Evolutionary conservation across 2,113 vertebrate species (phyloP).

Genomic region (Megaceryle torquata): DNA sequence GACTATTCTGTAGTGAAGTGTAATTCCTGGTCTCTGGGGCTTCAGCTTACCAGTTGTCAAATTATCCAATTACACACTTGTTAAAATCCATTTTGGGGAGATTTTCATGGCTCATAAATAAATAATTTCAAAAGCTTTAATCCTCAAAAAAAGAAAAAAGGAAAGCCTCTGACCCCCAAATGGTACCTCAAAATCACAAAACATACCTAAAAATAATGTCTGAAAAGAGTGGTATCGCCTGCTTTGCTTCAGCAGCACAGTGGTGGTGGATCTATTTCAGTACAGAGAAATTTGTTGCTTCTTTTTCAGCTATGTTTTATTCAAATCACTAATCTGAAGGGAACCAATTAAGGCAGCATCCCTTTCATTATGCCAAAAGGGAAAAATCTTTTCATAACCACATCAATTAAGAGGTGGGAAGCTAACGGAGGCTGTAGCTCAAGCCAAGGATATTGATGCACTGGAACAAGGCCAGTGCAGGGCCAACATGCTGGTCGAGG

Average conservation of each 20-base stretch:
- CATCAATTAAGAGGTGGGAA: not conserved
- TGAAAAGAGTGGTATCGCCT: not conserved
- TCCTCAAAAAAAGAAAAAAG: not conserved
- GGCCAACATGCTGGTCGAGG: not conserved
- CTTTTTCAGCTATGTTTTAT: not conserved
- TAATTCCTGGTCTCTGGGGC: slow-evolving; percentile 46
- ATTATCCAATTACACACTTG: slow-evolving; percentile 51
- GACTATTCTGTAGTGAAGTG: slow-evolving; percentile 16
- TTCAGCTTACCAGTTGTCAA: slow-evolving; percentile 41
- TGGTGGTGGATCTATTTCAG: not conserved
- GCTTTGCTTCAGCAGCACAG: not conserved
- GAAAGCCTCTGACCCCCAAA: not conserved
- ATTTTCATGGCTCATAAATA: slow-evolving; percentile 47
- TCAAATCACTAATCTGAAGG: slow-evolving; percentile 4
- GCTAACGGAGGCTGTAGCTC: not conserved
- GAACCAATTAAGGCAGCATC: slow-evolving; percentile 29
- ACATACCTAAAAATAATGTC: not conserved
- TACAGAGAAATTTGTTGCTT: not conserved
- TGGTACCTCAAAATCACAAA: not conserved
- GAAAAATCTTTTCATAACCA: not conserved
- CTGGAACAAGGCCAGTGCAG: not conserved
- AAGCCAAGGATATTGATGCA: not conserved
- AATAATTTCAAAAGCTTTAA: slow-evolving; percentile 34
- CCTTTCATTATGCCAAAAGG: not conserved
- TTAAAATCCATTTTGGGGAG: slow-evolving; percentile 54